Evolutionary conservation across 2,888 invertebrate species (phyloP).

Genomic region (Allacma fusca): DNA sequence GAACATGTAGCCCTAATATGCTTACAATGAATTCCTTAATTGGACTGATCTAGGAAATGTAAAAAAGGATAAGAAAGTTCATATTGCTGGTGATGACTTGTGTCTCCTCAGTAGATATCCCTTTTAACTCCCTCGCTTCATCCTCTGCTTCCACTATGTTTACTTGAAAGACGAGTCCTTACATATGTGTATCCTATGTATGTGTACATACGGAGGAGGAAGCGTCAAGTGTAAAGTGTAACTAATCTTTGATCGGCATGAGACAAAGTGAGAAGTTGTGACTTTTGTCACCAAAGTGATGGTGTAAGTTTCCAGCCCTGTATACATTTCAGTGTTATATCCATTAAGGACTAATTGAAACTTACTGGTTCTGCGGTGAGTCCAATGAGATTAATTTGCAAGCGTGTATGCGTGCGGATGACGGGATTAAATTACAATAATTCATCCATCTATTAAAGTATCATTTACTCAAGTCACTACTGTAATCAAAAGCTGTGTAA

Average conservation of each 20-base stretch:
- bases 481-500: neutral
- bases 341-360: conserved; percentile 12
- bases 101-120: neutral
- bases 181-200: neutral
- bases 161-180: neutral
- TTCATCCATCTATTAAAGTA: conserved; percentile 14
- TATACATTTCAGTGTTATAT: neutral
- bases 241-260: conserved; percentile 5
- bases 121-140: neutral
- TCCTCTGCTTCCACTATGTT: neutral
- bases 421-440: conserved; percentile 17
- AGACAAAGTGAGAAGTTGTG: neutral
- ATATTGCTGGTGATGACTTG: neutral
- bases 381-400: conserved; percentile 19
- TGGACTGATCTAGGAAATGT: conserved; percentile 29
- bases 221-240: neutral
- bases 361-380: neutral
- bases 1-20: neutral
- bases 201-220: neutral
- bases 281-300: conserved; percentile 19
- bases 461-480: neutral
- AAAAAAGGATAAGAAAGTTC: conserved; percentile 19
- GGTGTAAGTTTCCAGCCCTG: neutral
- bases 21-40: conserved; percentile 38
- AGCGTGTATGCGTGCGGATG: neutral